These are phyloP conservation scores for Ondatra zibethicus DNA, from an alignment of 2,113 vertebrate species.

Conservation along the genomic window DNA sequence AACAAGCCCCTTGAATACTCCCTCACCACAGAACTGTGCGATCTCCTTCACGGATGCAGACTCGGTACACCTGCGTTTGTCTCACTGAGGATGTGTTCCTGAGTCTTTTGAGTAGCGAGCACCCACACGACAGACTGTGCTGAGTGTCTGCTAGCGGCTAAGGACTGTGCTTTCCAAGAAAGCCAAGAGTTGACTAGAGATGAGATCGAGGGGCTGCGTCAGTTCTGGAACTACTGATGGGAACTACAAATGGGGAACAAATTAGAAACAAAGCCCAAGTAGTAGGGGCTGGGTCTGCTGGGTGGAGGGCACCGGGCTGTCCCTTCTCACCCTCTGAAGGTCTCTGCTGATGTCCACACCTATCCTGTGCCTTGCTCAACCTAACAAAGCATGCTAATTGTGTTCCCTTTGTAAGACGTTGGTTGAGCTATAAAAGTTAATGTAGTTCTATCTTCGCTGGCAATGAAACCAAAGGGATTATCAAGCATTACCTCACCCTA, in stretches of 20 bases:
- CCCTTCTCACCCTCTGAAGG: background rate
- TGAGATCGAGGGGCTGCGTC: background rate
- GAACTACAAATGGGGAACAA: background rate
- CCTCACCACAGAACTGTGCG: background rate
- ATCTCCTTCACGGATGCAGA: background rate
- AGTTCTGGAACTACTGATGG: background rate
- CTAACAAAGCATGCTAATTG: background rate
- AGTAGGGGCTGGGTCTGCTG: background rate
- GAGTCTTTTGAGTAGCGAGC: background rate
- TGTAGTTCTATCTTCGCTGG: background rate
- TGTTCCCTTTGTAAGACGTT: background rate
- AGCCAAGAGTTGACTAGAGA: background rate
- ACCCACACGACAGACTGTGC: background rate
- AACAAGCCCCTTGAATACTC: background rate
- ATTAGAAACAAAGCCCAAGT: background rate
- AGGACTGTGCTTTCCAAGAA: background rate
- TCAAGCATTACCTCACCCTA: background rate
- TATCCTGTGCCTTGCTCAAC: background rate
- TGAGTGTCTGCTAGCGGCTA: background rate
- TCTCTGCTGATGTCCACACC: too few species aligned
- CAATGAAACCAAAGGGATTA: background rate
- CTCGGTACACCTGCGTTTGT: background rate
- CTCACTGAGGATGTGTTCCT: background rate
- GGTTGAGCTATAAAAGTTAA: constrained; percentile 8
- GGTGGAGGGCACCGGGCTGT: background rate